Base-by-base conservation (phyloP, 37 sponge, comb jelly and placozoan species). In the Chondrosia reniformis region DNA sequence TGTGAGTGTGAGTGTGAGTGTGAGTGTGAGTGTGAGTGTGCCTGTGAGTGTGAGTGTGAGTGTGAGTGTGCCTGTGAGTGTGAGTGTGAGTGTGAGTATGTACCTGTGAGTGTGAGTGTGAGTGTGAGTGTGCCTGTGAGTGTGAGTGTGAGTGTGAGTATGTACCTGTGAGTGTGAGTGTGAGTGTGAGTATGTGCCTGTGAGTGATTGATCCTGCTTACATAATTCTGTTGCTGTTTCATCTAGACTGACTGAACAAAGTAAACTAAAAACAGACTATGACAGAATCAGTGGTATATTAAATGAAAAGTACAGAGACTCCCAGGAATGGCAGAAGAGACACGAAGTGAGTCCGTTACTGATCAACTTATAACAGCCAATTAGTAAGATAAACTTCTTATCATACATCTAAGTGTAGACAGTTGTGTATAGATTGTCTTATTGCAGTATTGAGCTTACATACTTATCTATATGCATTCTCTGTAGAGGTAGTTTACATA, bases 221-320 rank as follows among this genome's bases (percentile, higher is more conserved):
- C 15, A 15, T 49, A 13, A 13, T 59, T 5, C 28, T 25, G n/a
- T 30, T 59, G 61, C 43, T 10, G 19, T 22, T 43, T 38, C 32
- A n/a, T 24, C 17, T 41, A 91, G 92, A 76, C 57, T 91, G 45
- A 73, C 88, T n/a, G 92, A 91, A 71, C 92, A 91, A 79, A 84
- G 72, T 30, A 54, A 75, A 10, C 55, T 91, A 49, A 88, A 81
- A 30, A 87, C 80, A 67, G 66, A 76, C 61, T 57, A 56, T 55
- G 59, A 39, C 22, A 55, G 41, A 21, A 78, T 86, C 27, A 0
- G 82, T 45, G 54, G 31, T 21, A 80, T 77, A n/a, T 1, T 92
- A 40, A 66, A 38, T 28, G 81, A 79, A 19, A 74, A 80, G 28
- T 84, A 78, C 27, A 27, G 55, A 2, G 82, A 84, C 17, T 42